Evolutionary conservation across 2,113 vertebrate genomes (phyloP).

Genomic region (Sialia sialis): DNA sequence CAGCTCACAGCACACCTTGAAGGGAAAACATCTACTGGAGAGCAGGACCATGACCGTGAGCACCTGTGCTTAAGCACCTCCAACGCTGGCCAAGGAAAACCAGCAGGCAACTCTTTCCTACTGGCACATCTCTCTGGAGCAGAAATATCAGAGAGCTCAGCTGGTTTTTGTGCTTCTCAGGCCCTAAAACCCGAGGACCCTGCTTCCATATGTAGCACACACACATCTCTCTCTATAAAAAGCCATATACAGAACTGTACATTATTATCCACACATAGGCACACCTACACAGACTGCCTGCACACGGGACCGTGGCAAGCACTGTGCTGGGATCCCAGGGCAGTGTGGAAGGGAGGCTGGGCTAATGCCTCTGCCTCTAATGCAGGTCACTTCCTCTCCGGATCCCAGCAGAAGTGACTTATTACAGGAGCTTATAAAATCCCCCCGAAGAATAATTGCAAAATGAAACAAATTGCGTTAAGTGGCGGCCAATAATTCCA

Average conservation of each 20-base stretch:
- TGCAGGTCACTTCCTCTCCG: neutral
- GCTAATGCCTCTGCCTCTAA: constrained; percentile 1
- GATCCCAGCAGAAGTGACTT: constrained; percentile 28
- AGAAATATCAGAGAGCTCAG: neutral
- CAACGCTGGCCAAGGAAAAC: neutral
- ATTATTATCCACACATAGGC: accelerated
- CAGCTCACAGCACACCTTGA: neutral
- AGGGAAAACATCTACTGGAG: neutral
- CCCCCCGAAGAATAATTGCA: constrained; percentile 42
- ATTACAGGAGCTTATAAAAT: constrained; percentile 25
- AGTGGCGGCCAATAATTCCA: constrained; percentile 13
- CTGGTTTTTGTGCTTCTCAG: neutral
- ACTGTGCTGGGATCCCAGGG: neutral
- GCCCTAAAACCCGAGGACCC: neutral
- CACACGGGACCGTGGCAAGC: neutral
- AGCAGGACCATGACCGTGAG: neutral
- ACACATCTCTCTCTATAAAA: neutral
- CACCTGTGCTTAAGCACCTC: neutral
- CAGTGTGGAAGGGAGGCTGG: neutral
- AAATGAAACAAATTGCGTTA: constrained; percentile 32
- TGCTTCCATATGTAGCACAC: neutral
- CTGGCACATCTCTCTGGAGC: neutral
- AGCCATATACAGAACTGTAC: neutral
- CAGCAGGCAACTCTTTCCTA: neutral
- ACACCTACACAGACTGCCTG: accelerated